Evolutionary conservation across 2,797 vertebrate species (phyloP).

Genomic region (Hapalemur alaotrensis): DNA sequence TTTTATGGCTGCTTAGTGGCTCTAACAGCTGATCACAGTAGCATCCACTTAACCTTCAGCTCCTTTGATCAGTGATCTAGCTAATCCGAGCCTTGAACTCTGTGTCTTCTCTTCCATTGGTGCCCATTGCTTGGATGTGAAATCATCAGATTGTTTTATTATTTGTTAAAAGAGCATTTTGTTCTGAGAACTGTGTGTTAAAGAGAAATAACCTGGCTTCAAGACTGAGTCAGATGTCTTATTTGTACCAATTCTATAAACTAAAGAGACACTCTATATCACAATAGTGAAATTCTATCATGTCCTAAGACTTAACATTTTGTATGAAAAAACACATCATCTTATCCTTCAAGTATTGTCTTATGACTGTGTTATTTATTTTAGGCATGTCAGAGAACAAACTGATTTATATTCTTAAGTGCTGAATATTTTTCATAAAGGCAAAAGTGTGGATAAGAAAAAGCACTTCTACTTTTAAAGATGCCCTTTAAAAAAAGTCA

Average conservation of each 20-base stretch:
- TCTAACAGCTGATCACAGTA: constrained; percentile 48
- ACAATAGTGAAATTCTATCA: background rate
- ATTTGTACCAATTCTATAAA: constrained; percentile 22
- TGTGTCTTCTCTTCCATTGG: background rate
- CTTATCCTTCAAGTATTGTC: constrained; percentile 3
- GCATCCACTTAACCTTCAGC: constrained; percentile 43
- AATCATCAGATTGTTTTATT: constrained; percentile 31
- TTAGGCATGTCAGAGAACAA: background rate
- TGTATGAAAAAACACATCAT: constrained; percentile 3
- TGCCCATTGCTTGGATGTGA: constrained; percentile 54
- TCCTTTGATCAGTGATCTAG: constrained; percentile 47
- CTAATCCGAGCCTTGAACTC: constrained; percentile 32
- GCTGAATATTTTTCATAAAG: constrained; percentile 39
- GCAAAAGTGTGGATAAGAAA: background rate
- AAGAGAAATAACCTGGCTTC: background rate
- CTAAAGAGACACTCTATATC: background rate
- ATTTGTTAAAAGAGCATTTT: constrained; percentile 33
- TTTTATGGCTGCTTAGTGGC: background rate
- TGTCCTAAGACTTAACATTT: background rate
- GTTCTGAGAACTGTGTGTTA: constrained; percentile 1
- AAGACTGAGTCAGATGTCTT: background rate
- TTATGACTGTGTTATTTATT: background rate
- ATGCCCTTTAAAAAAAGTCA: background rate
- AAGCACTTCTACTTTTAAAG: background rate
- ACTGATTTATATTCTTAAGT: constrained; percentile 24